Percentiles rank a stretch among this genome's conserved stretches.
Evolutionary conservation across 2,113 vertebrate species (phyloP).

Genomic region (Nycticorax nycticorax): DNA sequence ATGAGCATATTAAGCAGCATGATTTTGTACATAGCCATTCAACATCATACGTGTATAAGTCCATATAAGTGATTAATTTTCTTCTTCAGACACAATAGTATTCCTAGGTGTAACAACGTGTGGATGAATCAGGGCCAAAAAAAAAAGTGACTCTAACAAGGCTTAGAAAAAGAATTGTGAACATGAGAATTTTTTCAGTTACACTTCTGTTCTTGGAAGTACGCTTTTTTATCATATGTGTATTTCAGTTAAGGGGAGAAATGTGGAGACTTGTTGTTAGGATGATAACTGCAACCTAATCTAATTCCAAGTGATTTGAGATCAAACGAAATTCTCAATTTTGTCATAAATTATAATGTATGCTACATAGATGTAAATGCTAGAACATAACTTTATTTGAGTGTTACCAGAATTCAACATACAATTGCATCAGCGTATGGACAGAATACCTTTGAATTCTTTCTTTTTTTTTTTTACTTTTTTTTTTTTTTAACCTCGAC

Average conservation of each 20-base stretch:
- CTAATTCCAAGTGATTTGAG: background rate
- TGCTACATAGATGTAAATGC: background rate
- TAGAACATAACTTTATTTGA: background rate
- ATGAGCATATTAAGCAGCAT: background rate
- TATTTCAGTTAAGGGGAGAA: background rate
- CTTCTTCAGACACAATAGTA: background rate
- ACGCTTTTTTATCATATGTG: accelerated
- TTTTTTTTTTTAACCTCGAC: background rate
- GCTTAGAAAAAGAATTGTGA: background rate
- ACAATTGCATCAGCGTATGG: background rate
- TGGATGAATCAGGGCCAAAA: background rate
- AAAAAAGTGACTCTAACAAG: background rate
- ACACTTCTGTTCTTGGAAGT: background rate
- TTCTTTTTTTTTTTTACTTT: background rate
- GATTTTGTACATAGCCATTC: background rate
- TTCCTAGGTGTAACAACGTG: background rate
- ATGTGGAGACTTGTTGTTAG: background rate
- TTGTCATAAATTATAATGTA: background rate
- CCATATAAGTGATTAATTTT: background rate
- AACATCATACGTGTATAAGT: background rate
- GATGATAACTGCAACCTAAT: background rate
- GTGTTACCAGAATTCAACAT: background rate
- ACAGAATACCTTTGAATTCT: background rate
- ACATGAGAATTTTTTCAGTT: background rate
- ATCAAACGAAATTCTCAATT: background rate